Percentiles rank a stretch among this genome's conserved stretches.
These are phyloP conservation scores for Aepyceros melampus DNA, from an alignment of 2,113 vertebrate species.

Conservation along the genomic window DNA sequence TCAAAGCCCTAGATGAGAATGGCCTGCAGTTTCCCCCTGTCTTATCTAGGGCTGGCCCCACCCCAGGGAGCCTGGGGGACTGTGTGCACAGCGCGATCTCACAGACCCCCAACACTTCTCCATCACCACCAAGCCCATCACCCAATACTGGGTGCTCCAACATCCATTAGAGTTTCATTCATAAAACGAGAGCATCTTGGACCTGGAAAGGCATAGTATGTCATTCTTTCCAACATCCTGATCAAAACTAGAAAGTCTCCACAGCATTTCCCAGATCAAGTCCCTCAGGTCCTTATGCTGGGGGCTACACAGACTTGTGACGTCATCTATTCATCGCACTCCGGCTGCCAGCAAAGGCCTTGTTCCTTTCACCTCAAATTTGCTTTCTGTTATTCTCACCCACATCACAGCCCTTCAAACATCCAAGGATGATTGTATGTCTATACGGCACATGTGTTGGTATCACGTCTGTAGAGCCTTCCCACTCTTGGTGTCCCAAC, in stretches of 20 bases:
- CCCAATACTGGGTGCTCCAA: no score
- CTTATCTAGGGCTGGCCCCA: no score
- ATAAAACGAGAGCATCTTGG: not conserved
- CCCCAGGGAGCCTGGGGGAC: not conserved
- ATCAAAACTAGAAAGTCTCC: not conserved
- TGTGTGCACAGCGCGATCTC: rapidly evolving
- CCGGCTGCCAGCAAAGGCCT: not conserved
- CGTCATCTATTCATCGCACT: not conserved
- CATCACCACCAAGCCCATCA: no score
- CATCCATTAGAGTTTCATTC: not conserved
- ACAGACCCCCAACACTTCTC: not conserved
- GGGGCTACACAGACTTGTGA: not conserved
- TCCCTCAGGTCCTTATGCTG: not conserved
- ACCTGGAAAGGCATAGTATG: not conserved
- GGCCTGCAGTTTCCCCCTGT: rapidly evolving
- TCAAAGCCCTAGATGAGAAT: not conserved
- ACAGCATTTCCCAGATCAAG: not conserved
- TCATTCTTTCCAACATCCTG: not conserved
- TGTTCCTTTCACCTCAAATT: not conserved
- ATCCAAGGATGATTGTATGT: not conserved
- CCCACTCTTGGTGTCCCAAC: rapidly evolving
- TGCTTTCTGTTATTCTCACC: not conserved
- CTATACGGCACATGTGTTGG: rapidly evolving
- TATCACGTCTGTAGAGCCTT: rapidly evolving
- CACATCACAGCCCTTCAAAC: not conserved